Conservation (phyloP, 1,140 invertebrate genomes). For the Sitobion miscanthi region DNA sequence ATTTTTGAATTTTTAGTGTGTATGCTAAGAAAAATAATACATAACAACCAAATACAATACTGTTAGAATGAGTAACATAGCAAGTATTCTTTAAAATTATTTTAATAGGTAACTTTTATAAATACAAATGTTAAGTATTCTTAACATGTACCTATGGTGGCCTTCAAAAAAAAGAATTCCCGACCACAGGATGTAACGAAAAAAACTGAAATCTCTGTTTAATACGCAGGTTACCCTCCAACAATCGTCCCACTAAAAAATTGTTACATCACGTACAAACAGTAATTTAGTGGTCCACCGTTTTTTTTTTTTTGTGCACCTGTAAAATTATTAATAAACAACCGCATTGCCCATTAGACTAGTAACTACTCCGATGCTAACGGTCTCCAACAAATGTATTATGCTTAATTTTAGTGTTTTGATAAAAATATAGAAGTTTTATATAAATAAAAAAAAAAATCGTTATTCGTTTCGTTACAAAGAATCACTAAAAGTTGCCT, state of each 20-base stretch:
- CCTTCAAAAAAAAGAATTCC: not conserved
- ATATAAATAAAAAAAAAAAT: not conserved
- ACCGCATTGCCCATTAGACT: not conserved
- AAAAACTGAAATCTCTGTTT: not conserved
- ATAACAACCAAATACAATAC: not conserved
- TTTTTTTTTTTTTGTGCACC: not conserved
- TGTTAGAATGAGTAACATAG: not conserved
- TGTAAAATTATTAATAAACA: slow-evolving; percentile 13
- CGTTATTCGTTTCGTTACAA: not conserved
- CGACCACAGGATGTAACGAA: not conserved
- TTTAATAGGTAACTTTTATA: not conserved
- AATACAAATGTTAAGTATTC: slow-evolving; percentile 3
- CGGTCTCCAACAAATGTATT: not conserved
- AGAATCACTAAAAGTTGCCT: not conserved
- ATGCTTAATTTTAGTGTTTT: not conserved
- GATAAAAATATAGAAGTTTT: not conserved
- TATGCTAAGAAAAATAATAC: not conserved
- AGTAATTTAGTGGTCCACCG: not conserved
- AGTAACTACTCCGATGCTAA: not conserved
- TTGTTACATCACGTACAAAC: not conserved
- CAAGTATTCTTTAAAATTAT: not conserved
- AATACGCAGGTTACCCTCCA: not conserved
- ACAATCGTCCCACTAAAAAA: not conserved
- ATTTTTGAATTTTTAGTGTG: not conserved
- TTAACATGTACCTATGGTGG: not conserved